Base-by-base conservation (phyloP, 2,113 vertebrate species). In the Alligator mississippiensis region DNA sequence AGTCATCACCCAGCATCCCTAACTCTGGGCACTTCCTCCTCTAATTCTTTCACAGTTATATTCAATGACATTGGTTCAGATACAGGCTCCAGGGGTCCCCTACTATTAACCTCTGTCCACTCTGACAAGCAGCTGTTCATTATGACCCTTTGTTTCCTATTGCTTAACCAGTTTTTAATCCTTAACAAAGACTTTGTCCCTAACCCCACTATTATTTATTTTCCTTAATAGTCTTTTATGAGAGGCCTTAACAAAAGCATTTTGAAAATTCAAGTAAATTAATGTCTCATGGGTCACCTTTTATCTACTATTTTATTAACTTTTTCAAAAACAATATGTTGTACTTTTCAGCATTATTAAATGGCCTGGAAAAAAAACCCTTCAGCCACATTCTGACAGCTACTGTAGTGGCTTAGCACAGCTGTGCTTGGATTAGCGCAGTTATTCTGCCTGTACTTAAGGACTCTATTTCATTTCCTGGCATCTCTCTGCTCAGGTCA, bases 391-490 rank as follows among this genome's bases (percentile, higher is more conserved):
- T 82, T 90, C 94, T 97, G 94, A 96, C 90, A 94, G 93, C 89
- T 95, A 89, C 64, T 66, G 17, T 64, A 54, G 78, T 82, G 61
- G 90, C 95, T 95, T 92, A 88, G 34, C 77, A 89, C 91, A 93
- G 75, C 84, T 75, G 77, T 85, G 3, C 58, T 94, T 93, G 60
- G 74, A 96, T 97, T 97, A 94, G 34, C 18, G 60, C 90, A 80
- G 82, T 85, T 87, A 62, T 91, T 96, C 96, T 92, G 89, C 54
- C 91, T 95, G 82, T 88, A 90, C 87, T 93, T 95, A 95, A 75
- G 88, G 95, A 96, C 89, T 90, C 88, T 93, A 90, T 95, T 97
- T 97, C 61, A 96, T 98, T 98, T 98, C 96, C 96, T 97, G 96
- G 94, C 94, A 88, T 94, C 94, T 95, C 88, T 97, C 91, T 96